Evolutionary conservation across 2,113 vertebrate species (phyloP).

Genomic region (Chionodraco myersi): DNA sequence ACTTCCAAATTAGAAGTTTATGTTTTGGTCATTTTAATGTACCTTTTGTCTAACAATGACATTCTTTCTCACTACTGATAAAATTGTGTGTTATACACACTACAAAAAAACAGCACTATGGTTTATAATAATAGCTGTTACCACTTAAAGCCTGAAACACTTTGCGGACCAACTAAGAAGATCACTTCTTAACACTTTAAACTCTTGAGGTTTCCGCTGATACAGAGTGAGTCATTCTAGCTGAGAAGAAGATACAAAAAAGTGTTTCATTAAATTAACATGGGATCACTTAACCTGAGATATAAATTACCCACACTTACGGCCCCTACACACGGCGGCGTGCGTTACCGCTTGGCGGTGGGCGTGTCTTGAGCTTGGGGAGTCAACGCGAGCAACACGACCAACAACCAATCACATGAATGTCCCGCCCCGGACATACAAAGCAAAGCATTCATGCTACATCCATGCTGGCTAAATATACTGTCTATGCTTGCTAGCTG

Average conservation of each 20-base stretch:
- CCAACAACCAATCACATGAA: no score
- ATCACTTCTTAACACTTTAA: constrained; percentile 36
- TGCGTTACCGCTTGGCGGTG: no score
- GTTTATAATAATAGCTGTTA: constrained; percentile 40
- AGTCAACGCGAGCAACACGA: no score
- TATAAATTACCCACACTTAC: constrained; percentile 12
- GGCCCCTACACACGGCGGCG: no score
- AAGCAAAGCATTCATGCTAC: no score
- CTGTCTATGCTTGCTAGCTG: no score
- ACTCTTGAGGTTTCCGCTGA: constrained; percentile 25
- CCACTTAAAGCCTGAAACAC: constrained; percentile 24
- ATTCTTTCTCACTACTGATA: not conserved
- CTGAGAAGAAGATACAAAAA: constrained; percentile 4
- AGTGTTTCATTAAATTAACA: constrained; percentile 1
- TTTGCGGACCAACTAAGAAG: constrained; percentile 25
- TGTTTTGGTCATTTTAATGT: constrained; percentile 2
- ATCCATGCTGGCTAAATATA: no score
- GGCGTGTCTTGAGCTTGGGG: no score
- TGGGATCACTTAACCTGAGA: constrained; percentile 11
- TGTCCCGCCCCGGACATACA: no score
- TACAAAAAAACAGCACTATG: not conserved
- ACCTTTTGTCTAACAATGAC: not conserved
- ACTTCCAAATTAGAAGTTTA: constrained; percentile 5
- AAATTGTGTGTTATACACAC: no score
- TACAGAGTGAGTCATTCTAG: constrained; percentile 36